These are phyloP conservation scores for Steinernema khuongi DNA, from an alignment of 1,140 invertebrate genomes.

Conservation along the genomic window DNA sequence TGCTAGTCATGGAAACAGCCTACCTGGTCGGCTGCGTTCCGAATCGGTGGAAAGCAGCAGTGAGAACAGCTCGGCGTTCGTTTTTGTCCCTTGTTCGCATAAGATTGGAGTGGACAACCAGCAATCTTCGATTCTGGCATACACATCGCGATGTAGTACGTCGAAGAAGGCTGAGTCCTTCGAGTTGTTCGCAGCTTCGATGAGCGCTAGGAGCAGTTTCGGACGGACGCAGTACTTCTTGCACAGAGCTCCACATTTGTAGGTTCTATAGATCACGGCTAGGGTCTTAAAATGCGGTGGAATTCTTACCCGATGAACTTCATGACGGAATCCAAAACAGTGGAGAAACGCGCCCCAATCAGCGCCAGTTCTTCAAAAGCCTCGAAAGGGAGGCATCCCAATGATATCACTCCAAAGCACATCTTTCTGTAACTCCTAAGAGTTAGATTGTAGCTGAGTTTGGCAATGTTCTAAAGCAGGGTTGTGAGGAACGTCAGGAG, in stretches of 20 bases:
- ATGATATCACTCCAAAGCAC: not conserved
- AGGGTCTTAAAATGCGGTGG: not conserved
- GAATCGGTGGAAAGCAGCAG: not conserved
- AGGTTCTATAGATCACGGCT: not conserved
- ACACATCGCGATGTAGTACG: not conserved
- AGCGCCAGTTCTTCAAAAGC: not conserved
- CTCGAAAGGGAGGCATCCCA: not conserved
- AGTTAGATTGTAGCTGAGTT: not conserved
- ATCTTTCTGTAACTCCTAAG: not conserved
- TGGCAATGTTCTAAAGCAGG: not conserved
- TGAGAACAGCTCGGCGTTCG: not conserved
- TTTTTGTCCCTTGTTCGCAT: not conserved
- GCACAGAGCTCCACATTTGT: not conserved
- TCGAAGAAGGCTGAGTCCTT: not conserved
- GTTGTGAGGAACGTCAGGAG: not conserved
- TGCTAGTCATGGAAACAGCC: not conserved
- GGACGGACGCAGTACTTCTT: not conserved
- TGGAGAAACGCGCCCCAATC: not conserved
- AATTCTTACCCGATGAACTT: not conserved
- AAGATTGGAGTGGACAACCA: not conserved
- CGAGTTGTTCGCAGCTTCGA: not conserved
- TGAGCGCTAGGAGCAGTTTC: not conserved
- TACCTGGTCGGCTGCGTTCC: not conserved
- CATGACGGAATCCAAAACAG: not conserved
- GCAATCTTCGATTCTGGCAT: not conserved